Conservation (phyloP, 2,888 invertebrate genomes). For the Neocrepidodera transversa region DNA sequence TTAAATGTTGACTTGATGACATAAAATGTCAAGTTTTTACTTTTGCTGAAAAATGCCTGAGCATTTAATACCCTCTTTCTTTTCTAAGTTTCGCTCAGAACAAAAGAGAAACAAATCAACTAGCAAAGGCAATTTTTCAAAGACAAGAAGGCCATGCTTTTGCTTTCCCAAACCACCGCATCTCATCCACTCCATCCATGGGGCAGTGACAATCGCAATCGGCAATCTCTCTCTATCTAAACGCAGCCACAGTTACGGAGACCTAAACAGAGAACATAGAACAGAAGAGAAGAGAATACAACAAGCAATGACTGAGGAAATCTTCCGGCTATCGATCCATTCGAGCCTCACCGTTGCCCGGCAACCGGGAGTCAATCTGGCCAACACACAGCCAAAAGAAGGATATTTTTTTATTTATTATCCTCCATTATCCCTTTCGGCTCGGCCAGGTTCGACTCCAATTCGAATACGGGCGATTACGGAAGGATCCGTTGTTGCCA, state of each 20-base stretch:
- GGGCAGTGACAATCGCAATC: conserved; percentile 22
- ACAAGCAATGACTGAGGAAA: conserved; percentile 53
- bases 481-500: conserved; percentile 41
- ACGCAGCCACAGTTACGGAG: conserved; percentile 22
- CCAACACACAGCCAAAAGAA: conserved; percentile 61
- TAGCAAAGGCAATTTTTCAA: conserved; percentile 21
- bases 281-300: conserved; percentile 19
- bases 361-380: conserved; percentile 67
- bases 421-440: conserved; percentile 59
- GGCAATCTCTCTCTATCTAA: conserved; percentile 21
- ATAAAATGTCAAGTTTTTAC: no score
- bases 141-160: conserved; percentile 5
- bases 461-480: conserved; percentile 14
- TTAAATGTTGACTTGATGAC: no score
- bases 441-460: conserved; percentile 50
- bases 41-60: no score
- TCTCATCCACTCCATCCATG: conserved; percentile 15
- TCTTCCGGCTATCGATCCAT: conserved; percentile 64
- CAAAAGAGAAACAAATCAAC: conserved; percentile 14
- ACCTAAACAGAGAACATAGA: conserved; percentile 28
- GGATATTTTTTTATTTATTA: conserved; percentile 62
- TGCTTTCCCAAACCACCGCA: conserved; percentile 15
- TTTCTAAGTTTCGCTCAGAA: neutral
- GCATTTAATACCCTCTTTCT: neutral
- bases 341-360: conserved; percentile 63